These are phyloP conservation scores for Monodelphis domestica DNA, from an alignment of 2,797 vertebrate genomes.

Conservation along the genomic window DNA sequence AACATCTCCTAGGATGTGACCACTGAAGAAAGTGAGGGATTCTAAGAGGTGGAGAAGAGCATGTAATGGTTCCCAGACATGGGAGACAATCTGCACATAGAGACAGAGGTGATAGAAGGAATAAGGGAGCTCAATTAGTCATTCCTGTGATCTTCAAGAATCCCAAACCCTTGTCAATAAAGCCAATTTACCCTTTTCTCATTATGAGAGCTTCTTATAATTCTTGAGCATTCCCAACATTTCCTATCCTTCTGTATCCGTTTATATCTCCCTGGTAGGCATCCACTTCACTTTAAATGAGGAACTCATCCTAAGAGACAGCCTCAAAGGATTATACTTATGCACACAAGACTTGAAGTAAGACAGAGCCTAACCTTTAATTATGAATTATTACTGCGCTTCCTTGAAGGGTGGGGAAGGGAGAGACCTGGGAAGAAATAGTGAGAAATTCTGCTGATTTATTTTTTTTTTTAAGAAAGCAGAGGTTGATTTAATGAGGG, in stretches of 20 bases:
- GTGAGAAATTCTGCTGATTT: conserved; percentile 58
- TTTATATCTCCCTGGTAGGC: conserved; percentile 72
- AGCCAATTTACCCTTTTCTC: conserved; percentile 58
- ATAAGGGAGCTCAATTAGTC: conserved; percentile 1
- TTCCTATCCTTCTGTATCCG: conserved; percentile 75
- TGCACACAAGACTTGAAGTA: conserved; percentile 76
- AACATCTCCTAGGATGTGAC: neutral
- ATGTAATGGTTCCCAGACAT: neutral
- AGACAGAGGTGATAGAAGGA: neutral
- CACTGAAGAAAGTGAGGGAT: neutral
- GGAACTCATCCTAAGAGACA: conserved; percentile 75
- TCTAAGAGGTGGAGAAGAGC: neutral
- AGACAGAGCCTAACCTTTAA: conserved; percentile 80
- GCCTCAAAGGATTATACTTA: conserved; percentile 77
- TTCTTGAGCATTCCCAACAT: conserved; percentile 61
- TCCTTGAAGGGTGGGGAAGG: conserved; percentile 72
- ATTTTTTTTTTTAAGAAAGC: conserved; percentile 77
- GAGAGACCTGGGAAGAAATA: neutral
- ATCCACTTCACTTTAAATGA: conserved; percentile 76
- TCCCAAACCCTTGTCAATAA: conserved; percentile 35
- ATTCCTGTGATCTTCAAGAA: conserved; percentile 55
- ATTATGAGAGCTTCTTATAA: conserved; percentile 72
- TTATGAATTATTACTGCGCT: conserved; percentile 78
- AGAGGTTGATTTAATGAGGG: conserved; percentile 75
- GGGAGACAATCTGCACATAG: neutral